Percentiles rank a stretch among this genome's conserved stretches.
Evolutionary conservation across 2,797 vertebrate species (phyloP).

Genomic region (Gallinago stenura): DNA sequence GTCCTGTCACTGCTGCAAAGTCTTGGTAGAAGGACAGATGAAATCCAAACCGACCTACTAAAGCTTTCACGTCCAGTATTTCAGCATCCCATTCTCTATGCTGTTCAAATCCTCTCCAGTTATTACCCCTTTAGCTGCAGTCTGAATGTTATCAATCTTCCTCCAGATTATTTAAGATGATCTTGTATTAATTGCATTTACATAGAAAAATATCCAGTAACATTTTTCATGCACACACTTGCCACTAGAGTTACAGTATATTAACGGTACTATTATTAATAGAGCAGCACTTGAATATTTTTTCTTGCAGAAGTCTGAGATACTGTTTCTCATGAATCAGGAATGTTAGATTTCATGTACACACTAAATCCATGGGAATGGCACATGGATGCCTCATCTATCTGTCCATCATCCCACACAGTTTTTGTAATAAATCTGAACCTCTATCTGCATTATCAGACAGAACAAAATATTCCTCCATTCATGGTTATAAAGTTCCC

Average conservation of each 20-base stretch:
- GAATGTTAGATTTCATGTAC: background rate
- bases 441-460: background rate
- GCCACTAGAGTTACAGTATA: background rate
- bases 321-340: background rate
- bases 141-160: background rate
- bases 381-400: background rate
- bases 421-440: background rate
- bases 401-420: background rate
- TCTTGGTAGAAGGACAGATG: background rate
- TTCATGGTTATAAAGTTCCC: background rate
- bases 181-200: background rate
- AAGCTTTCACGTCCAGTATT: background rate
- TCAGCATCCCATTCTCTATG: background rate
- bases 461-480: background rate
- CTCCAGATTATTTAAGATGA: background rate
- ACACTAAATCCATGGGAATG: background rate
- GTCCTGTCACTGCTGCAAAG: background rate
- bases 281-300: background rate
- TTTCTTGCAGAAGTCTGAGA: background rate
- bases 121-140: rapidly evolving
- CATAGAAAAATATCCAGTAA: background rate
- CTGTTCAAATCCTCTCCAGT: background rate
- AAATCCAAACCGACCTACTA: background rate
- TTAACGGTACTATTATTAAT: background rate
- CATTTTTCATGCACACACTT: background rate